A percentile compares a stretch with the other conserved stretches of the same genome.
These are phyloP conservation scores for Caenorhabditis imperialis DNA, from an alignment of 2,888 invertebrate species.

Conservation along the genomic window DNA sequence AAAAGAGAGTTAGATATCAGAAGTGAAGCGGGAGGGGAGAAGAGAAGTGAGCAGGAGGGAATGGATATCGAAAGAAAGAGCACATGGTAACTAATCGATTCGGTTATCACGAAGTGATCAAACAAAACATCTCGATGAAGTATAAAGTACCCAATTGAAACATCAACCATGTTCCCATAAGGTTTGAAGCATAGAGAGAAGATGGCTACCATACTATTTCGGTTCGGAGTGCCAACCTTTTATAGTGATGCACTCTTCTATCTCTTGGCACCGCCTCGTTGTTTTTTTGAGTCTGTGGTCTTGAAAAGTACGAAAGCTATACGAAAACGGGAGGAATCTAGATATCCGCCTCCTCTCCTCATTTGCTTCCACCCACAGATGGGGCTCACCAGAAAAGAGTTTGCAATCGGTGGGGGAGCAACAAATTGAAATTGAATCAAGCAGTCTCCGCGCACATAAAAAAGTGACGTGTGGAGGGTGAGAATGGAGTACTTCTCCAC, in stretches of 20 bases:
- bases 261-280: constrained; percentile 18
- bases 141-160: too few species aligned
- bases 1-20: too few species aligned
- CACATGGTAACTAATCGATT: not conserved
- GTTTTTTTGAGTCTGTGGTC: constrained; percentile 21
- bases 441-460: constrained; percentile 9
- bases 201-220: too few species aligned
- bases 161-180: too few species aligned
- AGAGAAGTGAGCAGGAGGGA: not conserved
- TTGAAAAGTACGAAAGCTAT: constrained; percentile 11
- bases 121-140: not conserved
- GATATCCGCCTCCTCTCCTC: constrained; percentile 10
- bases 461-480: constrained; percentile 33
- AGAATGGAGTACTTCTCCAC: constrained; percentile 2
- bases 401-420: constrained; percentile 38
- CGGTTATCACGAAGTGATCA: not conserved
- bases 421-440: constrained; percentile 52
- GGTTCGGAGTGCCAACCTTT: constrained; percentile 6
- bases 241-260: constrained; percentile 22
- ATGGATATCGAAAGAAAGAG: not conserved
- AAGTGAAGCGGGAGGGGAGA: not conserved
- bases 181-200: too few species aligned
- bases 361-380: constrained; percentile 31
- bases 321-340: constrained; percentile 24
- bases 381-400: constrained; percentile 19